Conservation (phyloP, 2,888 invertebrate species). For the Thymelicus sylvestris region DNA sequence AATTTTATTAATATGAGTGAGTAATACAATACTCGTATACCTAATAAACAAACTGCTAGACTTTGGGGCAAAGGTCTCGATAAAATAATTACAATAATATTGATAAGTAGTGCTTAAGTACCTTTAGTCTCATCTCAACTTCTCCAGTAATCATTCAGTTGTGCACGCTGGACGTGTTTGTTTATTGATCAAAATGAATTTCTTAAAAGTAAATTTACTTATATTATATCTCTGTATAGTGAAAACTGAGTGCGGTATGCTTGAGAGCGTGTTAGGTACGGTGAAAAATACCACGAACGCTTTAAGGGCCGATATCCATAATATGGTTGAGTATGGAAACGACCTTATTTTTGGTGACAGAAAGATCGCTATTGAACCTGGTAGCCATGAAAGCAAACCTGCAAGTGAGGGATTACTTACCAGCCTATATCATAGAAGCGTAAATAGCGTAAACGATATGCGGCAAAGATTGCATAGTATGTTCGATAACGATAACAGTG, state of each 20-base stretch:
- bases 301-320: constrained; percentile 40
- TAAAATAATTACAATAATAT: neutral
- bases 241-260: constrained; percentile 37
- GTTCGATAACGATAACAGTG: neutral
- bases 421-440: neutral
- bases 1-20: neutral
- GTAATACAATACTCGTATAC: neutral
- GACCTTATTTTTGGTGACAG: constrained; percentile 40
- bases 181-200: constrained; percentile 2
- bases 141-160: neutral
- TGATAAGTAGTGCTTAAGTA: neutral
- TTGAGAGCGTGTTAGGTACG: constrained; percentile 39
- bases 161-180: neutral
- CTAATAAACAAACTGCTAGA: neutral
- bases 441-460: neutral
- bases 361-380: neutral
- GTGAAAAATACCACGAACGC: constrained; percentile 41
- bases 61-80: constrained; percentile 2
- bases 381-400: neutral
- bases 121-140: neutral
- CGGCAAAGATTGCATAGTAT: constrained; percentile 2
- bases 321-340: constrained; percentile 42
- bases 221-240: constrained; percentile 12
- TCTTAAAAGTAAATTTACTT: constrained; percentile 4
- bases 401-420: constrained; percentile 23